A percentile compares a stretch with the other conserved stretches of the same genome.
These are phyloP conservation scores for Eurystomus glaucurus DNA, from an alignment of 2,797 vertebrate species.

Conservation along the genomic window DNA sequence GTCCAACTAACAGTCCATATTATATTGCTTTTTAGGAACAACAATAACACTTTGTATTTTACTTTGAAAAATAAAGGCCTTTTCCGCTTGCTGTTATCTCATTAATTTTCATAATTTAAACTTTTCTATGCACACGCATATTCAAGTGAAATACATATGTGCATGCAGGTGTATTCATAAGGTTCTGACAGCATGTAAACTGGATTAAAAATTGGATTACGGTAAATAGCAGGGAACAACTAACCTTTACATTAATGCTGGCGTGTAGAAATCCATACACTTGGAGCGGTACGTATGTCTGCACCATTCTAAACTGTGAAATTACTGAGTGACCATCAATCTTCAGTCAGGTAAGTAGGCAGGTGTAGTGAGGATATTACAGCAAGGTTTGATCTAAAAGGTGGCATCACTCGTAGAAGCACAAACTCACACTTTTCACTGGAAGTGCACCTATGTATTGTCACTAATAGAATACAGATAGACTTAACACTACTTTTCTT, in stretches of 20 bases:
- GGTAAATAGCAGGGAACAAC: slow-evolving; percentile 82
- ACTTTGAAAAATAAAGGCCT: background rate
- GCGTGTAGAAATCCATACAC: slow-evolving; percentile 83
- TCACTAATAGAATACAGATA: background rate
- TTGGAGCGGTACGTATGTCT: slow-evolving; percentile 80
- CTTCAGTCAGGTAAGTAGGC: background rate
- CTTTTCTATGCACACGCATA: background rate
- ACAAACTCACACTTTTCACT: background rate
- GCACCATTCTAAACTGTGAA: slow-evolving; percentile 79
- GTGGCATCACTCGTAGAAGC: background rate
- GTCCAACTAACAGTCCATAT: background rate
- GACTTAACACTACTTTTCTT: background rate
- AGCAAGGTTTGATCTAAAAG: background rate
- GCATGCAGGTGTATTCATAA: background rate
- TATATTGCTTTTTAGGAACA: background rate
- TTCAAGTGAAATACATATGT: slow-evolving; percentile 16
- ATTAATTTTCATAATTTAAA: slow-evolving; percentile 36
- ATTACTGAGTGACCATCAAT: slow-evolving; percentile 68
- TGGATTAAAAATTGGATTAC: slow-evolving; percentile 74
- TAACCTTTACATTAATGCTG: slow-evolving; percentile 77
- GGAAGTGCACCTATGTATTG: background rate
- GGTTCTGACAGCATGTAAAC: slow-evolving; percentile 62
- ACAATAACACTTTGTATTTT: background rate
- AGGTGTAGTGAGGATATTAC: background rate
- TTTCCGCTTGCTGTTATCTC: background rate